Conservation (phyloP, 2,797 vertebrate species). For the Potorous gilbertii region DNA sequence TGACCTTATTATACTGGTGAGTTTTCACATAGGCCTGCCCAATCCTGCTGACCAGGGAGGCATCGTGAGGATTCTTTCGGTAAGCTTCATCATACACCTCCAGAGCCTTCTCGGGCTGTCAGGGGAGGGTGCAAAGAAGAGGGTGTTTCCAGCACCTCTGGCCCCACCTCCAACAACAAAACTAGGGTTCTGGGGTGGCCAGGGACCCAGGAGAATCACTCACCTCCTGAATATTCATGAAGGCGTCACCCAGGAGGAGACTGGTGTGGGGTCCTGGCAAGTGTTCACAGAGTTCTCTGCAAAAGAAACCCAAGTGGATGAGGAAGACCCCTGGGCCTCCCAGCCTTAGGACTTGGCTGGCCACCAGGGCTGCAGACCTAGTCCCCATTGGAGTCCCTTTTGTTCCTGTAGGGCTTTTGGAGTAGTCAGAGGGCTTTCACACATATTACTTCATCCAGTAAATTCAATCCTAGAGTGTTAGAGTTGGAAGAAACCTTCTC, state of each 20-base stretch:
- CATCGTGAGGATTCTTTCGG: conserved; percentile 82
- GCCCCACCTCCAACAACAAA: background rate
- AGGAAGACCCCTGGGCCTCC: too few species aligned
- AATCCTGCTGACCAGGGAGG: conserved; percentile 82
- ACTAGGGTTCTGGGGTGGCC: background rate
- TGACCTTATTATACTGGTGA: conserved; percentile 86
- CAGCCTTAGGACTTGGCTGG: too few species aligned
- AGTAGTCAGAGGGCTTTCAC: too few species aligned
- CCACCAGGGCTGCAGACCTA: too few species aligned
- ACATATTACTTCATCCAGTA: too few species aligned
- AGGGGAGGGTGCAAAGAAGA: background rate
- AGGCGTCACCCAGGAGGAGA: conserved; percentile 86
- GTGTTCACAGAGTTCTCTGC: conserved; percentile 85
- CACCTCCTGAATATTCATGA: conserved; percentile 88
- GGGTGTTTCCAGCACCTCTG: background rate
- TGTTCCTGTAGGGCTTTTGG: too few species aligned
- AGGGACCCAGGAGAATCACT: background rate
- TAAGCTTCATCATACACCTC: conserved; percentile 84
- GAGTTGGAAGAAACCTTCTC: background rate
- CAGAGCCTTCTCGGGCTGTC: conserved; percentile 87
- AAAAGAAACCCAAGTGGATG: background rate
- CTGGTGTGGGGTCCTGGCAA: conserved; percentile 83
- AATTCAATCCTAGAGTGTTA: too few species aligned
- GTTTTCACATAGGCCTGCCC: conserved; percentile 85
- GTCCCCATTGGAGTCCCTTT: too few species aligned